Evolutionary conservation across 2,797 vertebrate species (phyloP), one percentile per base, ranked within the genome.

Genomic region (Hafferia zeledoni): DNA sequence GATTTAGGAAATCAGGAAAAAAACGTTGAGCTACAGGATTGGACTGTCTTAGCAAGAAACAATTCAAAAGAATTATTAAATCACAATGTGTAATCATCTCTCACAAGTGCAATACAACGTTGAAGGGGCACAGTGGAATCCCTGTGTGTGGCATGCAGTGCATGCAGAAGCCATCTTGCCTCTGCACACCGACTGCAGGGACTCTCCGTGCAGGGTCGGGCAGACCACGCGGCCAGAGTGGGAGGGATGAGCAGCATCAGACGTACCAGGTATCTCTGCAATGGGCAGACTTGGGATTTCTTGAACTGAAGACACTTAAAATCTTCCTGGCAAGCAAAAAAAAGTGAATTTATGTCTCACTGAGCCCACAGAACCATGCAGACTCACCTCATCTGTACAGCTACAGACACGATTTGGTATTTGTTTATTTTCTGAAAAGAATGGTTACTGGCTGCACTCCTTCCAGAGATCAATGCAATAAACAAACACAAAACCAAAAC

Each of bases 111-210:
- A 86, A 50, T 5, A n/a, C 10, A 64, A 76, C 56, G 71, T 28
- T 43, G 17, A 49, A 90, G 30, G 72, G 5, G 20, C n/a, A 59
- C 3, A 82, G 52, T 22, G 50, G 35, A 72, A 52, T 69, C 74
- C 49, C 13, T 43, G 35, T 39, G 39, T 31, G 23, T 12, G 55
- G 94, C 88, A 82, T n/a, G 70, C 53, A 84, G 78, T 8, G 43
- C 30, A 61, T 44, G 78, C 81, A 95, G 94, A 83, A 94, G 87
- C 67, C 80, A 90, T 92, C 81, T 82, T 82, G 77, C 86, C 50
- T 83, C 74, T 55, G 27, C 37, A 71, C 30, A 88, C 43, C 84
- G 64, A 46, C 74, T 79, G 35, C 37, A 84, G 78, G 76, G 11
- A 64, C 31, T 27, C 22, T 71, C 41, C 19, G 39, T 15, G 64